Conservation (phyloP, 1,140 invertebrate genomes). For the Zeugodacus cucurbitae region DNA sequence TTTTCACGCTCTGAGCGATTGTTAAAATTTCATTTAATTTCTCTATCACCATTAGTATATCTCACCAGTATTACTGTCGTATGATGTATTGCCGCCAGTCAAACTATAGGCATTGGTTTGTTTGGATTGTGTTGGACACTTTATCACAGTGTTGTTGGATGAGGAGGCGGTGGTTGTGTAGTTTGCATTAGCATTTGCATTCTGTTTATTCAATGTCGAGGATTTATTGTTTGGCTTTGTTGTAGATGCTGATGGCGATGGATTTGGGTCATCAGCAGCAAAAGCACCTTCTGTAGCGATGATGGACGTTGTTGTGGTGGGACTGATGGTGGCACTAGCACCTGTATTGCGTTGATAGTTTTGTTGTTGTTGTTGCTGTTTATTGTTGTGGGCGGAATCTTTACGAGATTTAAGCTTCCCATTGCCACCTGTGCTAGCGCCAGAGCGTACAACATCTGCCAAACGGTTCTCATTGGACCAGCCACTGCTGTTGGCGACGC, state of each 20-base stretch:
- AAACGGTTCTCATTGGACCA: conserved; percentile 69
- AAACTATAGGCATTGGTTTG: conserved; percentile 55
- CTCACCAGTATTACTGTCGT: conserved; percentile 41
- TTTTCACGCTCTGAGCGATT: not conserved
- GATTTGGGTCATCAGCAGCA: not conserved
- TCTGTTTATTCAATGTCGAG: conserved; percentile 54
- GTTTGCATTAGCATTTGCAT: conserved; percentile 59
- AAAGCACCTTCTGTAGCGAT: conserved; percentile 38
- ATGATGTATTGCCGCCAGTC: conserved; percentile 41
- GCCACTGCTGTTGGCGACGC: not conserved
- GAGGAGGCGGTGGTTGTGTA: conserved; percentile 30
- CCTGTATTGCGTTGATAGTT: conserved; percentile 41
- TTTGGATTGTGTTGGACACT: conserved; percentile 65
- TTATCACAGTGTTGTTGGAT: conserved; percentile 56
- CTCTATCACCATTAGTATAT: conserved; percentile 41
- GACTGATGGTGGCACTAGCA: conserved; percentile 6
- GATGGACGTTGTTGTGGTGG: conserved; percentile 38
- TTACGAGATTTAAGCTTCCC: conserved; percentile 64
- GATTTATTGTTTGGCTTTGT: conserved; percentile 51
- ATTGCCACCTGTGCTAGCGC: conserved; percentile 34
- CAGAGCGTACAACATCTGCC: conserved; percentile 80
- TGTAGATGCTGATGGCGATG: not conserved
- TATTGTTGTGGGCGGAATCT: conserved; percentile 64
- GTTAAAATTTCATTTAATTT: not conserved
- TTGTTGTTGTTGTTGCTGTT: conserved; percentile 52